A percentile compares a stretch with the other conserved stretches of the same genome.
These are phyloP conservation scores for Betta splendens DNA, from an alignment of 2,797 vertebrate species.

Conservation along the genomic window DNA sequence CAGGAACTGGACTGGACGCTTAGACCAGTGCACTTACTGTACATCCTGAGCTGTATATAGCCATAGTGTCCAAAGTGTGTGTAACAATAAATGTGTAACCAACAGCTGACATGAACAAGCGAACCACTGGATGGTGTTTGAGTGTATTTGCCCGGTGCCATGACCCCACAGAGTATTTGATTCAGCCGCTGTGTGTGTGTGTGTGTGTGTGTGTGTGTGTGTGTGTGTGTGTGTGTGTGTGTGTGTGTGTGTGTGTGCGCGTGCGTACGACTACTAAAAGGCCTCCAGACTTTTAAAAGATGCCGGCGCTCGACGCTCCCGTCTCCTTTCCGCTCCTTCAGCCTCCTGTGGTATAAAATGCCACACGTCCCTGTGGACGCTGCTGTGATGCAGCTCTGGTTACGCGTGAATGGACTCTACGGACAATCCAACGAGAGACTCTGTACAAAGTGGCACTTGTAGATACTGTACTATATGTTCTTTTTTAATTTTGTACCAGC, in stretches of 20 bases:
- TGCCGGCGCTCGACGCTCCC: constrained; percentile 30
- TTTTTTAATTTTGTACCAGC: constrained; percentile 89
- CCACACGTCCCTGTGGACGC: constrained; percentile 40
- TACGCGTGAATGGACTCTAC: constrained; percentile 46
- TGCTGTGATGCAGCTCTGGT: constrained; percentile 52
- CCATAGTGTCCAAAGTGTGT: constrained; percentile 2
- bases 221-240: constrained; percentile 20
- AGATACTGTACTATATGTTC: constrained; percentile 87
- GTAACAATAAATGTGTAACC: constrained; percentile 1
- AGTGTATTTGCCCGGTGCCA: constrained; percentile 37
- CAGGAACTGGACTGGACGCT: constrained; percentile 24
- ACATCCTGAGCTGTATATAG: constrained; percentile 47
- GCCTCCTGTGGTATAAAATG: constrained; percentile 39
- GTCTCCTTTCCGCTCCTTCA: constrained; percentile 33
- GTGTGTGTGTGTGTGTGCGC: constrained; percentile 18
- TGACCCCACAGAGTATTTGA: constrained; percentile 24
- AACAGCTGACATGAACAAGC: constrained; percentile 24
- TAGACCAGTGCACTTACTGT: constrained; percentile 15
- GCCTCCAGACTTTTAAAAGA: constrained; percentile 30
- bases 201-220: constrained; percentile 18
- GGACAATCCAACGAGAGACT: constrained; percentile 68
- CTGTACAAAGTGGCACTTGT: constrained; percentile 78
- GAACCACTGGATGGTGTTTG: constrained; percentile 29
- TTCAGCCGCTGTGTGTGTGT: constrained; percentile 17
- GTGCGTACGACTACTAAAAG: constrained; percentile 38